Evolutionary conservation across 2,797 vertebrate genomes (phyloP).

Genomic region (Novumbra hubbsi): DNA sequence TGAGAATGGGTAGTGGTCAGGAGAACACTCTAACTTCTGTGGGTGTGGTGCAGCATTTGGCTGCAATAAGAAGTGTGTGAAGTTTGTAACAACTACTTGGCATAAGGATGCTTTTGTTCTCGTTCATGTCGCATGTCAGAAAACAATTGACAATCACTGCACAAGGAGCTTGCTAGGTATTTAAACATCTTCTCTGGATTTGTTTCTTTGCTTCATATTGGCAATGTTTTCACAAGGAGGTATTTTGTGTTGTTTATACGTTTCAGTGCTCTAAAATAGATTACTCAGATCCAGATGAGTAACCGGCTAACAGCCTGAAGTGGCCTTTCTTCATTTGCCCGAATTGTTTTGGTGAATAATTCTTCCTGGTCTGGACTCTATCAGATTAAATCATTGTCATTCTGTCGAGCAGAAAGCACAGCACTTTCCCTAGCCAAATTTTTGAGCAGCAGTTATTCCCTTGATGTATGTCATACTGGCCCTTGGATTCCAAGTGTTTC

Average conservation of each 20-base stretch:
- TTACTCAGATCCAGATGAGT: slow-evolving; percentile 14
- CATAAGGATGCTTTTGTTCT: neutral
- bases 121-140: neutral
- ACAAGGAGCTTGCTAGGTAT: slow-evolving; percentile 6
- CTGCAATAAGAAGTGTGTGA: too few species aligned
- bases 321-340: slow-evolving; percentile 31
- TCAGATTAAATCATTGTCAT: slow-evolving; percentile 41
- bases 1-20: too few species aligned
- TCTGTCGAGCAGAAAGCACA: slow-evolving; percentile 23
- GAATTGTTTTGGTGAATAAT: slow-evolving; percentile 26
- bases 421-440: slow-evolving; percentile 29
- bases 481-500: slow-evolving; percentile 3
- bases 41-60: too few species aligned
- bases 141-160: slow-evolving; percentile 2
- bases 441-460: slow-evolving; percentile 21
- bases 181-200: slow-evolving; percentile 14
- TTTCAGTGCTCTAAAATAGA: slow-evolving; percentile 41
- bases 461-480: slow-evolving; percentile 10
- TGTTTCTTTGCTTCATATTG: slow-evolving; percentile 31
- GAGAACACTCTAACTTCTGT: too few species aligned
- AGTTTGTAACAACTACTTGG: neutral
- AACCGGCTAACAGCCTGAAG: neutral
- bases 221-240: slow-evolving; percentile 37
- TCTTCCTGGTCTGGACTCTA: slow-evolving; percentile 41
- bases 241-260: slow-evolving; percentile 30